A percentile compares a stretch with the other conserved stretches of the same genome.
Conservation (phyloP, 2,797 vertebrate species). For the Molossus molossus region DNA sequence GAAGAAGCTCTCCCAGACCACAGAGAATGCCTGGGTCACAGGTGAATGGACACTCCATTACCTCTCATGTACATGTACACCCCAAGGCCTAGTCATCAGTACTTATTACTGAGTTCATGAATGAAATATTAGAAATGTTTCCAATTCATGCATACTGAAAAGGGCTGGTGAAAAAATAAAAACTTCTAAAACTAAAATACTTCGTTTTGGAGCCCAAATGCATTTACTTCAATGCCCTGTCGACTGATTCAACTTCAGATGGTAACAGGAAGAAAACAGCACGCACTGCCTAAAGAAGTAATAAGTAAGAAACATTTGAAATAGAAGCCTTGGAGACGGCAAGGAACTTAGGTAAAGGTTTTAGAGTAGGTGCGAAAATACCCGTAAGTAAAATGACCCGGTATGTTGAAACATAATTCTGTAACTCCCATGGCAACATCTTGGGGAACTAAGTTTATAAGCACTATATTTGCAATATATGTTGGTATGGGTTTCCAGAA, state of each 20-base stretch:
- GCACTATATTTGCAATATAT: slow-evolving; percentile 29
- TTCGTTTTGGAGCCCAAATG: slow-evolving; percentile 68
- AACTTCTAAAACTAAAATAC: slow-evolving; percentile 66
- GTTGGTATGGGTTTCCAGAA: slow-evolving; percentile 13
- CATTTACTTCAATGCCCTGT: slow-evolving; percentile 58
- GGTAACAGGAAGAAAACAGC: slow-evolving; percentile 34
- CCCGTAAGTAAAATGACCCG: slow-evolving; percentile 67
- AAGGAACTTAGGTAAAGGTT: slow-evolving; percentile 62
- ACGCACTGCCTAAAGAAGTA: slow-evolving; percentile 23
- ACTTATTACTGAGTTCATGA: background rate
- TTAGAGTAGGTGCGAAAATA: slow-evolving; percentile 49
- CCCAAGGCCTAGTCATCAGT: background rate
- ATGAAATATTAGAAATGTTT: slow-evolving; percentile 21
- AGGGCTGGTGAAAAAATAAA: background rate
- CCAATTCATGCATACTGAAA: slow-evolving; percentile 27
- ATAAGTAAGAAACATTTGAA: slow-evolving; percentile 69
- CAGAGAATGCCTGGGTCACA: background rate
- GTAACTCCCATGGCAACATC: slow-evolving; percentile 66
- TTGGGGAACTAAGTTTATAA: slow-evolving; percentile 58
- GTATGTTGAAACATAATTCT: slow-evolving; percentile 59
- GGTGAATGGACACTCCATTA: background rate
- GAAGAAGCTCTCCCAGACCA: background rate
- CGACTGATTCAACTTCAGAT: slow-evolving; percentile 66
- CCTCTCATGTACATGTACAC: background rate
- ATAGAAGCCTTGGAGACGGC: slow-evolving; percentile 52